These are phyloP conservation scores for Aleiodes sp. DNA, from an alignment of 1,140 invertebrate genomes.

Conservation along the genomic window DNA sequence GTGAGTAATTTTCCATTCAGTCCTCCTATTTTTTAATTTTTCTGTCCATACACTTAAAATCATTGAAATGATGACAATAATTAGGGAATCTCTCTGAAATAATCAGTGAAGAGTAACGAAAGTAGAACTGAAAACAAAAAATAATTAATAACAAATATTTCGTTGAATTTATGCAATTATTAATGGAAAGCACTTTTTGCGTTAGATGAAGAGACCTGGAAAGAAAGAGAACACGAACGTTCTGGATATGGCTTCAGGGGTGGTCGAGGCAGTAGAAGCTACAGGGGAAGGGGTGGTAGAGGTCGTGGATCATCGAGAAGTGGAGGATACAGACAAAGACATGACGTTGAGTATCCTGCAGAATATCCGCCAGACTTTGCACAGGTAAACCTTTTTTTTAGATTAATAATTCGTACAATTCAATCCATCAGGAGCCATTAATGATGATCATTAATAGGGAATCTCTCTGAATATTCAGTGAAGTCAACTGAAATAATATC, in stretches of 20 bases:
- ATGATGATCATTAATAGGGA: constrained; percentile 30
- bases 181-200: constrained; percentile 15
- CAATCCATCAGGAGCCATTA: not conserved
- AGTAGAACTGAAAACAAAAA: not conserved
- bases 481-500: constrained; percentile 40
- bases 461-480: constrained; percentile 14
- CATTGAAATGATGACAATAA: constrained; percentile 1
- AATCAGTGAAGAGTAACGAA: not conserved
- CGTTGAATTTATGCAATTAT: constrained; percentile 6
- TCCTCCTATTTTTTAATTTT: constrained; percentile 23
- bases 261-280: constrained; percentile 51
- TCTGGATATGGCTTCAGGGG: constrained; percentile 51
- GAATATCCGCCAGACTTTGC: constrained; percentile 65
- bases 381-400: constrained; percentile 62
- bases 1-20: constrained; percentile 40
- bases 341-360: constrained; percentile 61
- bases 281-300: constrained; percentile 48
- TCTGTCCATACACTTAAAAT: not conserved
- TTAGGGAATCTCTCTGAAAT: constrained; percentile 2
- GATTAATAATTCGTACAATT: too few relatives aligned
- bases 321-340: constrained; percentile 54
- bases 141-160: not conserved
- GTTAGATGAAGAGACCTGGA: constrained; percentile 55
- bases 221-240: constrained; percentile 59
- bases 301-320: constrained; percentile 49